These are phyloP conservation scores for Chionodraco myersi DNA, from an alignment of 2,113 vertebrate genomes.

Conservation along the genomic window DNA sequence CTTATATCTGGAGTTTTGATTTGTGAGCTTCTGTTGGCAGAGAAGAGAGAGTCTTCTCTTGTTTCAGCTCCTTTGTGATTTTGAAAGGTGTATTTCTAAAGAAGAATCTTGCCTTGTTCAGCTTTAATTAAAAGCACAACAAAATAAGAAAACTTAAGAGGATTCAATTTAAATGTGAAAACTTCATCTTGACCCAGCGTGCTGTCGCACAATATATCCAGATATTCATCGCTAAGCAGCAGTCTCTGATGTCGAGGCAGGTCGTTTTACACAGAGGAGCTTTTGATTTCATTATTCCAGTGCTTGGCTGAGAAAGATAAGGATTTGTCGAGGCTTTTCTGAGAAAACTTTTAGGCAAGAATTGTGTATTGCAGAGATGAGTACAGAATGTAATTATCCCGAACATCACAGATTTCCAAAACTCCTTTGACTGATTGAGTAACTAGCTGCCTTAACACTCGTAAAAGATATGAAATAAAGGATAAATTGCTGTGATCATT, in stretches of 20 bases:
- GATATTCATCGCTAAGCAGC: constrained; percentile 50
- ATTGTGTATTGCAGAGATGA: constrained; percentile 16
- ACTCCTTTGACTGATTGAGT: constrained; percentile 2
- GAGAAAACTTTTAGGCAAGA: constrained; percentile 22
- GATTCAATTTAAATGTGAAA: constrained; percentile 45
- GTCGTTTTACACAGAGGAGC: constrained; percentile 41
- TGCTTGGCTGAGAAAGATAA: constrained; percentile 17
- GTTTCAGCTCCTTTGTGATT: constrained; percentile 17
- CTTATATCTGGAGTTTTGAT: constrained; percentile 32
- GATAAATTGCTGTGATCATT: constrained; percentile 36
- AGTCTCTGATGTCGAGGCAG: constrained; percentile 50
- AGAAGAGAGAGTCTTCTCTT: background rate
- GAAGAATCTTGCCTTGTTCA: constrained; percentile 30
- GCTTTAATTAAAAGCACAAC: constrained; percentile 51
- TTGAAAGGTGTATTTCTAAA: constrained; percentile 36
- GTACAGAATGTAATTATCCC: constrained; percentile 41
- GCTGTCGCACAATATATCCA: constrained; percentile 31
- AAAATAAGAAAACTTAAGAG: constrained; percentile 29
- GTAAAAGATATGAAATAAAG: constrained; percentile 30
- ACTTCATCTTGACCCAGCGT: constrained; percentile 25
- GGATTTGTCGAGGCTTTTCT: constrained; percentile 20
- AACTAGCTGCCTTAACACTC: background rate
- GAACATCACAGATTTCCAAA: constrained; percentile 27
- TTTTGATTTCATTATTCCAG: constrained; percentile 52
- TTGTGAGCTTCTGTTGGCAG: constrained; percentile 26